Conservation (phyloP, 2,888 invertebrate genomes). For the Branchipolynoe longqiensis region DNA sequence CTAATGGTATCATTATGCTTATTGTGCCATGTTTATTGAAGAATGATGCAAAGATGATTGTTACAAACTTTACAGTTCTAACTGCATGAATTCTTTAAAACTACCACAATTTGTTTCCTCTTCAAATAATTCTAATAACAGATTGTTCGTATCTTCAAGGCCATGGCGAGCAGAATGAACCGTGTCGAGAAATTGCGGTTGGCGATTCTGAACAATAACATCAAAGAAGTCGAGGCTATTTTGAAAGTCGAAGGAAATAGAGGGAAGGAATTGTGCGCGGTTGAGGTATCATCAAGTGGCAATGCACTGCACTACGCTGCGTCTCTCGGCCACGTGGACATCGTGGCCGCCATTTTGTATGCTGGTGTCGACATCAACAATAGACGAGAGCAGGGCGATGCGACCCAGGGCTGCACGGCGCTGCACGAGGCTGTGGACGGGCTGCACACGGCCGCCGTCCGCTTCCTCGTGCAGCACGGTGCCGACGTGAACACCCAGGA, state of each 20-base stretch:
- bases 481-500: constrained; percentile 59
- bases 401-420: constrained; percentile 4
- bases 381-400: constrained; percentile 7
- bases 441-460: constrained; percentile 85
- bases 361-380: constrained; percentile 43
- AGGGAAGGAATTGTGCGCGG: constrained; percentile 7
- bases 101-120: no score
- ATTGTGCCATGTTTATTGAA: no score
- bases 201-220: not conserved
- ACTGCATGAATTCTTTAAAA: no score
- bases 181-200: constrained; percentile 19
- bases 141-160: not conserved
- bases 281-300: constrained; percentile 4
- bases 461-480: constrained; percentile 69
- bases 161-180: not conserved
- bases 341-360: constrained; percentile 5
- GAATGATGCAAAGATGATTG: no score
- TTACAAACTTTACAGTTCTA: no score
- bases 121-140: not conserved
- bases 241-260: not conserved
- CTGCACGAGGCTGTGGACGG: constrained; percentile 95
- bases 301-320: constrained; percentile 48
- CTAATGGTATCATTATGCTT: no score
- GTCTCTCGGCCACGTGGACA: constrained; percentile 3
- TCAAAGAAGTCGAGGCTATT: not conserved